These are phyloP conservation scores for Timema cristinae DNA, from an alignment of 2,888 invertebrate genomes.

Conservation along the genomic window DNA sequence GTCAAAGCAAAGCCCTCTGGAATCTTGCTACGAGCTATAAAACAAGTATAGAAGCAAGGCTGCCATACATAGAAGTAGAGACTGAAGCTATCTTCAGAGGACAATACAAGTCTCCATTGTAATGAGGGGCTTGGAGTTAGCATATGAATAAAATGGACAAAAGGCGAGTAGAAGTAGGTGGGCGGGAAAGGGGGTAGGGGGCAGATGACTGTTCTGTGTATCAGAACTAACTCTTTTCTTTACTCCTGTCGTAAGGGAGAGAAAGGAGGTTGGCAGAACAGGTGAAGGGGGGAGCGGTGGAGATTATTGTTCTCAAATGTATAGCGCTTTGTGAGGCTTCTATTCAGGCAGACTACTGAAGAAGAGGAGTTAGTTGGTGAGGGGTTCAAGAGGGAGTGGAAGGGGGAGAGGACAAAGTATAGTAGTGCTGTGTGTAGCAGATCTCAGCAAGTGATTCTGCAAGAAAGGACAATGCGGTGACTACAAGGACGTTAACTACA, in stretches of 20 bases:
- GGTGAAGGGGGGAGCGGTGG: slow-evolving; percentile 18
- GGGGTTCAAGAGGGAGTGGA: neutral
- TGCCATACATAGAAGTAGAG: no score
- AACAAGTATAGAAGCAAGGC: no score
- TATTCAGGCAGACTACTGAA: slow-evolving; percentile 26
- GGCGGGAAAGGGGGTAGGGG: slow-evolving; percentile 20
- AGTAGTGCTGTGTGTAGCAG: neutral
- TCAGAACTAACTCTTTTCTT: slow-evolving; percentile 35
- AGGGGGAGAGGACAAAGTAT: slow-evolving; percentile 3
- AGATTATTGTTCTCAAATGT: slow-evolving; percentile 33
- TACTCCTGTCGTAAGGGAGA: slow-evolving; percentile 28
- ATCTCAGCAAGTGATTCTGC: neutral
- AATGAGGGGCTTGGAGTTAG: slow-evolving; percentile 33
- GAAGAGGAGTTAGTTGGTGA: neutral
- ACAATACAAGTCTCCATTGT: slow-evolving; percentile 33
- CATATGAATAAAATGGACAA: slow-evolving; percentile 35
- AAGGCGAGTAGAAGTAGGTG: slow-evolving; percentile 28
- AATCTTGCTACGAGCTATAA: no score
- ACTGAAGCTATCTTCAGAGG: slow-evolving; percentile 22
- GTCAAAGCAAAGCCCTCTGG: no score
- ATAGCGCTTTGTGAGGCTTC: slow-evolving; percentile 33
- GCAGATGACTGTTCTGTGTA: slow-evolving; percentile 28
- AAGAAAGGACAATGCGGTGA: slow-evolving; percentile 13
- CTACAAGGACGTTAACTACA: slow-evolving; percentile 4
- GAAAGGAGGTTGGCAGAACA: slow-evolving; percentile 23